phyloP scores from a whole-genome alignment of 2,113 vertebrate species.

The Lepus timidus region DNA sequence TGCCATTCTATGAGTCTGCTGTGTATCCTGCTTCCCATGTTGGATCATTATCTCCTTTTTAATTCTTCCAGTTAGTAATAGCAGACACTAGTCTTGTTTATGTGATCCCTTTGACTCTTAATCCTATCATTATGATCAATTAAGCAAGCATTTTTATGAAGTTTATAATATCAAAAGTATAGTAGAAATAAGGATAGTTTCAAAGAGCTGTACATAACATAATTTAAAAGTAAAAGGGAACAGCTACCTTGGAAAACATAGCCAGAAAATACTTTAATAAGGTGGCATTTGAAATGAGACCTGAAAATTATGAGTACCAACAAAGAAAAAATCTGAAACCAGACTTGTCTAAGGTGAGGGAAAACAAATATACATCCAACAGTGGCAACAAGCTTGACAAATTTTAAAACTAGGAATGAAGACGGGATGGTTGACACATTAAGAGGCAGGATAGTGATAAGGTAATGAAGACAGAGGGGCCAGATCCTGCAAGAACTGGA shows the following conservation, averaged over 20 bases:
- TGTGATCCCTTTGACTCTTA: too few species aligned
- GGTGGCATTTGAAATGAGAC: slow-evolving; percentile 33
- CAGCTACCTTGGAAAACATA: not conserved
- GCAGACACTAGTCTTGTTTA: too few species aligned
- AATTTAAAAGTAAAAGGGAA: slow-evolving; percentile 4
- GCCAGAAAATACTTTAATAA: not conserved
- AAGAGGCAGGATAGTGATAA: not conserved
- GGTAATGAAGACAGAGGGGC: not conserved
- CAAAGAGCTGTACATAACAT: not conserved
- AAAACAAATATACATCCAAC: slow-evolving; percentile 46
- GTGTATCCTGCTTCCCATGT: too few species aligned
- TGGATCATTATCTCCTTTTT: too few species aligned
- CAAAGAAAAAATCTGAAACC: slow-evolving; percentile 42
- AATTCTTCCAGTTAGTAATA: too few species aligned
- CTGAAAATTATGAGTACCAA: not conserved
- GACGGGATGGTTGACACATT: not conserved
- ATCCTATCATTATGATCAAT: too few species aligned
- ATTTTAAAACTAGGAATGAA: slow-evolving; percentile 10
- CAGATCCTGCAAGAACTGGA: not conserved
- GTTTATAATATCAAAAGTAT: not conserved
- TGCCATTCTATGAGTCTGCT: too few species aligned
- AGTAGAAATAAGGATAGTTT: not conserved
- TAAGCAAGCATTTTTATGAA: too few species aligned
- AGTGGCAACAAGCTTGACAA: not conserved
- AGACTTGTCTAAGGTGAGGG: not conserved